These are phyloP conservation scores for Geococcyx californianus DNA, from an alignment of 2,113 vertebrate genomes.

Conservation along the genomic window DNA sequence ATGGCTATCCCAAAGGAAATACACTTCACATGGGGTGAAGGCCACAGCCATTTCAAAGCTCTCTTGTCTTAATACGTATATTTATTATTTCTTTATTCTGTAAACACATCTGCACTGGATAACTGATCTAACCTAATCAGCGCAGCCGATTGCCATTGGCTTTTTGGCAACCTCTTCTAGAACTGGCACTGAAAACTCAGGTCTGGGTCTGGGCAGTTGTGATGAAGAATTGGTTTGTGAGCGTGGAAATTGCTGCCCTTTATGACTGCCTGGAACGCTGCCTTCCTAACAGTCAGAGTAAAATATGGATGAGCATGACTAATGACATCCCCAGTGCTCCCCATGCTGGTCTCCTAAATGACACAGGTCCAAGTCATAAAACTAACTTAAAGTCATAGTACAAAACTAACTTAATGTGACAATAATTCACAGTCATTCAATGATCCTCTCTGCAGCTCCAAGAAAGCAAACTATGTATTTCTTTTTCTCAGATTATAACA, in stretches of 20 bases:
- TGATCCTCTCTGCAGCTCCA: background rate
- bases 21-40: background rate
- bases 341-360: background rate
- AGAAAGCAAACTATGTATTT: background rate
- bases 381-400: background rate
- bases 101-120: background rate
- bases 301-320: background rate
- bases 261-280: background rate
- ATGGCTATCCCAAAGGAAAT: background rate
- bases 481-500: background rate
- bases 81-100: background rate
- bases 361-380: constrained; percentile 12
- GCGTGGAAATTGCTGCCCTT: background rate
- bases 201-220: background rate
- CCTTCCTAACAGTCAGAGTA: background rate
- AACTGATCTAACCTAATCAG: background rate
- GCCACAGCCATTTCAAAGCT: background rate
- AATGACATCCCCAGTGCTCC: background rate
- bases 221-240: background rate
- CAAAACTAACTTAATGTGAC: constrained; percentile 3
- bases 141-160: background rate
- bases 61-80: background rate
- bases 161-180: background rate
- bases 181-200: background rate
- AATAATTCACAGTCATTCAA: constrained; percentile 5